Evolutionary conservation across 2,797 vertebrate species (phyloP), one percentile per base, ranked within the genome.

Genomic region (Pipistrellus pipistrellus): DNA sequence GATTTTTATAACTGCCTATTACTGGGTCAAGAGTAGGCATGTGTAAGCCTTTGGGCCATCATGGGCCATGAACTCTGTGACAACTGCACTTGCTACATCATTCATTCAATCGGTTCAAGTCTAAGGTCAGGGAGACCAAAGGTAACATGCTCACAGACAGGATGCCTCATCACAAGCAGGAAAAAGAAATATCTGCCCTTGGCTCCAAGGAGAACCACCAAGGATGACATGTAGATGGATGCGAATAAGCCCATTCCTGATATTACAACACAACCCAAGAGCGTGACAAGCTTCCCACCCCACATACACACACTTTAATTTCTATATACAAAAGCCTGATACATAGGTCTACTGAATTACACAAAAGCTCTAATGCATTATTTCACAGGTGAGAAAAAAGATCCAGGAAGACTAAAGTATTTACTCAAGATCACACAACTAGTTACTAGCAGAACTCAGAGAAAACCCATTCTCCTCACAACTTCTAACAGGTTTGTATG

Each of bases 1-100:
- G 88, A 7, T 92, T 96, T 97, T 97, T 95, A 90, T 88, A 90
- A 73, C 90, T 38, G 66, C 75, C 78, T 95, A 84, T 96, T 77
- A 95, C 73, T 44, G 20, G 77, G 86, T 93, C 94, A 95, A 95
- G 88, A 88, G n/a, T 66, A 96, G 66, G 69, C 75, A 51, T 72
- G 82, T 53, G 25, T 57, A 92, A 93, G 55, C 78, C 83, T 86
- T 72, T 66, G 88, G 72, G 30, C 64, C 73, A 62, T 62, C 80
- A 73, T 10, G 55, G 85, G 35, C 44, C 64, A 88, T 78, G 82
- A 96, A 90, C 55, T 95, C 94, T 73, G 71, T 88, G 84, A 73
- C 85, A 88, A 94, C 30, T 64, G 41, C 30, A 51, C 77, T 95
- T 91, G 84, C 77, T 59, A 76, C 94, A 95, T 93, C 90, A 73